Percentiles rank a stretch among this genome's conserved stretches.
Evolutionary conservation across 2,888 invertebrate species (phyloP).

Genomic region (Sarcophaga subvicina): DNA sequence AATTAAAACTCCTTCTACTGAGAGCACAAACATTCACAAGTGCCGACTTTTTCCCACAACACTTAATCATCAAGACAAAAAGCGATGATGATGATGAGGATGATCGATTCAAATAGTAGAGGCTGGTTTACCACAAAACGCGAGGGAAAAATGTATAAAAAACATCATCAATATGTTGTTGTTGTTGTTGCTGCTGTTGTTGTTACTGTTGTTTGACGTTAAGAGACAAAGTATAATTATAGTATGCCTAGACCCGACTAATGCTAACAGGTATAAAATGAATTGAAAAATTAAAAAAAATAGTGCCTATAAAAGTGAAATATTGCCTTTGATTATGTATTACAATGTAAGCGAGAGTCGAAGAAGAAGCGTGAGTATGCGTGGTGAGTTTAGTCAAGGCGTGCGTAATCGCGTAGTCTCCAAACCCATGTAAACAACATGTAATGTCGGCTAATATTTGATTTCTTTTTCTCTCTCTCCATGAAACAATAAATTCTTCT

Average conservation of each 20-base stretch:
- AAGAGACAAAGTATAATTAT: background rate
- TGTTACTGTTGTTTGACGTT: background rate
- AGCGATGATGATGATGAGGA: slow-evolving; percentile 16
- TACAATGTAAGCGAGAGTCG: background rate
- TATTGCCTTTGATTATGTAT: slow-evolving; percentile 60
- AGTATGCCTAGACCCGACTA: background rate
- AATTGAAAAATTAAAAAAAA: slow-evolving; percentile 57
- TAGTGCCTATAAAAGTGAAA: slow-evolving; percentile 71
- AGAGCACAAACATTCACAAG: slow-evolving; percentile 30
- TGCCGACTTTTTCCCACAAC: slow-evolving; percentile 65
- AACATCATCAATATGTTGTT: slow-evolving; percentile 18
- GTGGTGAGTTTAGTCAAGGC: slow-evolving; percentile 64
- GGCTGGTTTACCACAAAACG: slow-evolving; percentile 3
- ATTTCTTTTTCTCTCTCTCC: slow-evolving; percentile 43
- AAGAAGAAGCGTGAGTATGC: background rate
- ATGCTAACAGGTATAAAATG: slow-evolving; percentile 60
- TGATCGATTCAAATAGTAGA: slow-evolving; percentile 30
- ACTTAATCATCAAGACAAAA: slow-evolving; percentile 63
- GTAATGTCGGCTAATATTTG: slow-evolving; percentile 68
- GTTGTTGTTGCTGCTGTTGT: slow-evolving; percentile 8
- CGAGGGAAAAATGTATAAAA: slow-evolving; percentile 24
- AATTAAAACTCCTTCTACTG: slow-evolving; percentile 36
- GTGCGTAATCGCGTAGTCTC: slow-evolving; percentile 72
- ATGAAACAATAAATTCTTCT: slow-evolving; percentile 33
- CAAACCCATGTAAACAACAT: slow-evolving; percentile 70